These are phyloP conservation scores for Sorex maritimensis DNA, from an alignment of 2,797 vertebrate genomes.

Conservation along the genomic window DNA sequence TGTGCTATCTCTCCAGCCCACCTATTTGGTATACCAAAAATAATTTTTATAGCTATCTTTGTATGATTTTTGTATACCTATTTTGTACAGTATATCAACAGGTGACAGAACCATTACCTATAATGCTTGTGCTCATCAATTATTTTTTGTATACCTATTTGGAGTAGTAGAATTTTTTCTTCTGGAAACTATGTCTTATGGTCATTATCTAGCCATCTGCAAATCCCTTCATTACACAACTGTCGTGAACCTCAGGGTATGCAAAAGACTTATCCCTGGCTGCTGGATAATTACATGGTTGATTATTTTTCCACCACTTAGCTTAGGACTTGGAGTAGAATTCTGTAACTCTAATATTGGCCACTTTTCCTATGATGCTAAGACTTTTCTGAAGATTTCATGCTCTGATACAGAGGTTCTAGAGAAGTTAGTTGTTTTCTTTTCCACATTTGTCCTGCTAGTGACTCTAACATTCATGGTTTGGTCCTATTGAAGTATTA, in stretches of 20 bases:
- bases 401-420: conserved; percentile 64
- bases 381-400: conserved; percentile 52
- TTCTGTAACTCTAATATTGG: conserved; percentile 69
- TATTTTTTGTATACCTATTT: not conserved
- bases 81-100: not conserved
- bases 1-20: too few relatives aligned
- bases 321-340: conserved; percentile 20
- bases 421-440: conserved; percentile 43
- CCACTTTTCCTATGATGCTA: conserved; percentile 69
- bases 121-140: not conserved
- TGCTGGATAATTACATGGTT: not conserved
- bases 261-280: not conserved
- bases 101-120: not conserved
- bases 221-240: not conserved
- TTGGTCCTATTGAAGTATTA: conserved; percentile 47
- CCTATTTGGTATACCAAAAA: too few relatives aligned
- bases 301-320: conserved; percentile 60
- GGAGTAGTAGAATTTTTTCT: not conserved
- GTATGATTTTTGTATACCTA: too few relatives aligned
- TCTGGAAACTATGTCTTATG: not conserved
- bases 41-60: too few relatives aligned
- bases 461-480: conserved; percentile 57
- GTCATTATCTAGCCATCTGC: not conserved
- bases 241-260: not conserved
- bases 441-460: conserved; percentile 55